A percentile compares a stretch with the other conserved stretches of the same genome.
Evolutionary conservation across 2,113 vertebrate species (phyloP).

Genomic region (Amphilophus citrinellus): DNA sequence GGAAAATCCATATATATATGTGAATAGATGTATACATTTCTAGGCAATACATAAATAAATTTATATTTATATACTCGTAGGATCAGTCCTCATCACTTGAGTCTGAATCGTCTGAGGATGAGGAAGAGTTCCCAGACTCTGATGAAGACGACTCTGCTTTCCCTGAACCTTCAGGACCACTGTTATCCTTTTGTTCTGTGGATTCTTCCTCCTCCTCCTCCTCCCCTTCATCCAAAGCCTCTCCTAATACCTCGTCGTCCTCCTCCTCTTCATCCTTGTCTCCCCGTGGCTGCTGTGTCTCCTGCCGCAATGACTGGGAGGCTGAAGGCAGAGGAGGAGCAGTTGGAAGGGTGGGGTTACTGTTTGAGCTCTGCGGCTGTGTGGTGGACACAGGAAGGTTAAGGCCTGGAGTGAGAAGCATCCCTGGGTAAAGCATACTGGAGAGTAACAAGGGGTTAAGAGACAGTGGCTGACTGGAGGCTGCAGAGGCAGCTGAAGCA

Average conservation of each 20-base stretch:
- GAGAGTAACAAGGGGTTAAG: constrained; percentile 97
- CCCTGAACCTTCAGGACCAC: constrained; percentile 95
- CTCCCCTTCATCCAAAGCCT: constrained; percentile 53
- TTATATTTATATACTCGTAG: constrained; percentile 77
- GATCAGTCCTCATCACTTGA: constrained; percentile 96
- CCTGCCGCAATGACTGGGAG: constrained; percentile 35
- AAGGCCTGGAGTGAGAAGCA: constrained; percentile 99
- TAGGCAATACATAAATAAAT: constrained; percentile 86
- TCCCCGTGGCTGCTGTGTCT: constrained; percentile 26
- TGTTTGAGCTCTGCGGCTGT: constrained; percentile 90
- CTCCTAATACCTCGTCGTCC: constrained; percentile 37
- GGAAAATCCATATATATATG: constrained; percentile 85
- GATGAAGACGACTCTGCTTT: constrained; percentile 94
- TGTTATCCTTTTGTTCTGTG: constrained; percentile 88
- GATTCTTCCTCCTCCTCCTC: constrained; percentile 74
- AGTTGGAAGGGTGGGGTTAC: constrained; percentile 80
- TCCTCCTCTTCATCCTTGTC: constrained; percentile 45
- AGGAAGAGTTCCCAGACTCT: constrained; percentile 91
- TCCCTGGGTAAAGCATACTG: constrained; percentile 99
- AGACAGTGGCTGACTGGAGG: constrained; percentile 85
- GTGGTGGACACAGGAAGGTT: constrained; percentile 94
- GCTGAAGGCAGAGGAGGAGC: constrained; percentile 44
- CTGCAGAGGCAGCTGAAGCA: constrained; percentile 81
- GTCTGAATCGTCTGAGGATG: constrained; percentile 92
- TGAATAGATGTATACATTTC: constrained; percentile 85